phyloP scores from a whole-genome alignment of 2,113 vertebrate genomes.

The Antechinus flavipes region DNA sequence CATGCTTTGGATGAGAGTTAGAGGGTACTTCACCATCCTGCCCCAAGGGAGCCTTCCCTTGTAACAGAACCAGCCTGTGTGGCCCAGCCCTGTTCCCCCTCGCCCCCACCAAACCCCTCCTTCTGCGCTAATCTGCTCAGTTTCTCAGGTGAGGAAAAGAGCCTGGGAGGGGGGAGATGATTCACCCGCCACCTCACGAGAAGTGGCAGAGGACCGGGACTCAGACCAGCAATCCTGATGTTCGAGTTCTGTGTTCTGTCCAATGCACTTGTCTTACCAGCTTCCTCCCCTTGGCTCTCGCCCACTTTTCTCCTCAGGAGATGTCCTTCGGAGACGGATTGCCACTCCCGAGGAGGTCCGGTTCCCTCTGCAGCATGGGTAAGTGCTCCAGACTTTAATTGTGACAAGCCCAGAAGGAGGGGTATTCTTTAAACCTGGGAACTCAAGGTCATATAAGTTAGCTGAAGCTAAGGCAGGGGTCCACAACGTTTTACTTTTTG shows the following conservation, averaged over 20 bases:
- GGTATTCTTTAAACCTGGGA: neutral
- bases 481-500: conserved; percentile 32
- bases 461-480: conserved; percentile 20
- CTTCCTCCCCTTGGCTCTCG: neutral
- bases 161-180: neutral
- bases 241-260: neutral
- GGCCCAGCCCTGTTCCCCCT: too few species aligned
- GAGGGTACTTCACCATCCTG: neutral
- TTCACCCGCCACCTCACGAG: too few species aligned
- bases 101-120: too few species aligned
- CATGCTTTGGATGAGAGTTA: neutral
- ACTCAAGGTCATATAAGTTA: neutral
- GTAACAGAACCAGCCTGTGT: neutral
- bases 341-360: conserved; percentile 95
- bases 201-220: neutral
- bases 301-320: conserved; percentile 83
- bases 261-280: neutral
- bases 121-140: neutral
- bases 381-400: conserved; percentile 73
- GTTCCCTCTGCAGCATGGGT: conserved; percentile 94
- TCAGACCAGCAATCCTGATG: neutral
- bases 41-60: neutral
- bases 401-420: conserved; percentile 30
- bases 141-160: neutral
- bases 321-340: conserved; percentile 89